Conservation (phyloP, 2,113 vertebrate species). For the Gavialis gangeticus region DNA sequence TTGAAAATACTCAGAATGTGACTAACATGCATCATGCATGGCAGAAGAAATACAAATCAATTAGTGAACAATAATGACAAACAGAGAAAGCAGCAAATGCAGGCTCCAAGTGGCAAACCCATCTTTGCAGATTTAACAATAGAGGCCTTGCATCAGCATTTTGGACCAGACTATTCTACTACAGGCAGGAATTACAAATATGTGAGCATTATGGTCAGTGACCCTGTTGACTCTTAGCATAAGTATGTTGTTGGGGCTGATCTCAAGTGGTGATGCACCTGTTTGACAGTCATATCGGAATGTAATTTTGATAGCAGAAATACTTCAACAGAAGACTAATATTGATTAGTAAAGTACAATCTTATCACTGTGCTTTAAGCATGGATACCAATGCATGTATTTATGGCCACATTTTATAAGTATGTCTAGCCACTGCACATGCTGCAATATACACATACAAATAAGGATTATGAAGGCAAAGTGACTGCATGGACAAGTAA, state of each 20-base stretch:
- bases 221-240: neutral
- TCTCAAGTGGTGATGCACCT: neutral
- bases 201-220: neutral
- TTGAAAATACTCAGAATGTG: neutral
- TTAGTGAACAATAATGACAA: neutral
- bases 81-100: neutral
- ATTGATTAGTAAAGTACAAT: neutral
- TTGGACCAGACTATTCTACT: neutral
- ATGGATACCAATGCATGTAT: fast-evolving
- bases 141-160: neutral
- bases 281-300: neutral
- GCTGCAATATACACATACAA: neutral
- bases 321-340: neutral
- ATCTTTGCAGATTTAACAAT: too few relatives aligned
- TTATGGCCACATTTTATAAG: neutral
- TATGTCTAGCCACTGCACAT: neutral
- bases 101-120: too few relatives aligned
- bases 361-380: neutral
- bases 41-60: neutral
- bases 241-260: neutral
- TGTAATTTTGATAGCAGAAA: neutral
- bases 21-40: neutral
- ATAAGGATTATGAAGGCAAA: neutral
- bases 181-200: neutral
- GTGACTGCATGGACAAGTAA: neutral